Evolutionary conservation across 2,113 vertebrate genomes (phyloP).

Genomic region (Lanius collurio): DNA sequence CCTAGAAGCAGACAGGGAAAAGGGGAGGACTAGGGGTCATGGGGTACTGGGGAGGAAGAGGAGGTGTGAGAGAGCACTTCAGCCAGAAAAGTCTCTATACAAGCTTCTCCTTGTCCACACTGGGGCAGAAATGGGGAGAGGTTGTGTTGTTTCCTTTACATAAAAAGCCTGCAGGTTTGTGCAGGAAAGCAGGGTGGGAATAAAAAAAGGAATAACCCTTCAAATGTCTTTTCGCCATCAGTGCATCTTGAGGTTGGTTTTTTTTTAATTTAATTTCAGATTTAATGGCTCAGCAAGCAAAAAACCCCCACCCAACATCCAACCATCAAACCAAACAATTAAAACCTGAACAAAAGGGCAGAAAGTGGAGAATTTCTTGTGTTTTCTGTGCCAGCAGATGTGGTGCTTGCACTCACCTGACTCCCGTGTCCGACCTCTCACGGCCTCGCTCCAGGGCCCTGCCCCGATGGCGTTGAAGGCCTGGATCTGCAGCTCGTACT

Average conservation of each 20-base stretch:
- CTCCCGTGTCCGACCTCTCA: slow-evolving; percentile 83
- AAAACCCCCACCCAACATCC: neutral
- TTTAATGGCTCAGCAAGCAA: neutral
- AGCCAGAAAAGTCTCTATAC: neutral
- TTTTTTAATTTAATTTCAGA: neutral
- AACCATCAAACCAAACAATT: neutral
- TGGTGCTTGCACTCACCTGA: slow-evolving; percentile 72
- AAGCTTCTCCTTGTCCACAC: neutral
- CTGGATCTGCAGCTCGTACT: slow-evolving; percentile 90
- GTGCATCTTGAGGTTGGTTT: rapidly evolving
- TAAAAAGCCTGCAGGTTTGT: neutral
- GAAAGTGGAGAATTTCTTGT: rapidly evolving
- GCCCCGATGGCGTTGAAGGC: slow-evolving; percentile 92
- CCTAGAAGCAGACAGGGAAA: neutral
- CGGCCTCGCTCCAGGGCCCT: slow-evolving; percentile 86
- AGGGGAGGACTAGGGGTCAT: neutral
- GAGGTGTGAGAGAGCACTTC: neutral
- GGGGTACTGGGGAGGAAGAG: neutral
- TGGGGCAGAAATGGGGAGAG: neutral
- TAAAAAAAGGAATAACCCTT: neutral
- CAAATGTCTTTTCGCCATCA: neutral
- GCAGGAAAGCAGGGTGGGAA: neutral
- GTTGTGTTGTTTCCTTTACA: neutral
- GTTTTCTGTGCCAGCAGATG: neutral
- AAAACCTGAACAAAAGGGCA: neutral